Evolutionary conservation across 2,888 invertebrate genomes (phyloP).

Genomic region (Agrochola lota): DNA sequence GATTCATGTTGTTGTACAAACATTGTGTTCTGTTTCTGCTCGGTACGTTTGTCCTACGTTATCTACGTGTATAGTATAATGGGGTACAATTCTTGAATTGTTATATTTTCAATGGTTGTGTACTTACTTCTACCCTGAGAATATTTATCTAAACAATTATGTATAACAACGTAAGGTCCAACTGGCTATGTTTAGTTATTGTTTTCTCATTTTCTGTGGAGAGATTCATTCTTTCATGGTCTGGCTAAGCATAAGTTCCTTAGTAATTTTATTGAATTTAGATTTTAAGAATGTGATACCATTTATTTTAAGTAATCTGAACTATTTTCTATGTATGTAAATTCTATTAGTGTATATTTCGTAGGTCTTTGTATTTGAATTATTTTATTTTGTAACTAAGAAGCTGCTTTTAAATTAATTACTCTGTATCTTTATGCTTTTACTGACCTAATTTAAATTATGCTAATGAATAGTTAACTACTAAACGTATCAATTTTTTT

Average conservation of each 20-base stretch:
- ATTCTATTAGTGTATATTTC: conserved; percentile 80
- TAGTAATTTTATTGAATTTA: conserved; percentile 85
- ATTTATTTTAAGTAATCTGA: conserved; percentile 87
- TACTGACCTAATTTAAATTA: conserved; percentile 72
- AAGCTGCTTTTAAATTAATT: conserved; percentile 74
- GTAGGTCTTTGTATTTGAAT: conserved; percentile 81
- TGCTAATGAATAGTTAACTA: conserved; percentile 52
- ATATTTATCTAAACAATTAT: conserved; percentile 68
- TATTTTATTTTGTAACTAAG: conserved; percentile 78
- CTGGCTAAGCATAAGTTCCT: conserved; percentile 89
- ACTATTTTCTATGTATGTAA: conserved; percentile 81
- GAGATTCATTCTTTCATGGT: conserved; percentile 83
- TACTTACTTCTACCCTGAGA: conserved; percentile 83
- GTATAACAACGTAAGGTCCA: conserved; percentile 70
- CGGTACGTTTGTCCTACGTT: conserved; percentile 56
- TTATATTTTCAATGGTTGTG: conserved; percentile 85
- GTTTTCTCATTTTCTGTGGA: conserved; percentile 76
- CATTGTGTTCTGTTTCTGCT: conserved; percentile 65
- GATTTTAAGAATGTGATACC: conserved; percentile 89
- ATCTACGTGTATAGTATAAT: conserved; percentile 59
- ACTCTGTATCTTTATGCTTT: conserved; percentile 73
- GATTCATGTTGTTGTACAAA: conserved; percentile 68
- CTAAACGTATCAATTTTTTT: conserved; percentile 54
- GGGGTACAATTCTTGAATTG: conserved; percentile 78
- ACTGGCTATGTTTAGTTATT: conserved; percentile 75